Evolutionary conservation across 2,888 invertebrate species (phyloP), one percentile per base, ranked within the genome.

Genomic region (Melipona beecheii): DNA sequence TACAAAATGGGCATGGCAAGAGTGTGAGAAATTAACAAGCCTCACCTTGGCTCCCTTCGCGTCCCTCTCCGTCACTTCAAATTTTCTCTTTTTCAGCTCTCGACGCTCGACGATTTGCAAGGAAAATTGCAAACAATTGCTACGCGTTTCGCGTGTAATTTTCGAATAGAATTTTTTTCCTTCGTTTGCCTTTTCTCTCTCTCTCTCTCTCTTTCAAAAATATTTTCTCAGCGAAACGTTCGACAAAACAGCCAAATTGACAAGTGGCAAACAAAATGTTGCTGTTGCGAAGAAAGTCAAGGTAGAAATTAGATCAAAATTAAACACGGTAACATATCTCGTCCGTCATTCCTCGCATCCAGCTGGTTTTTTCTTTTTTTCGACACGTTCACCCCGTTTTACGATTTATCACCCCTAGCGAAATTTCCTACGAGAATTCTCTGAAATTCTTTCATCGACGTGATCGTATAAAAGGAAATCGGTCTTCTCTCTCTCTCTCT

Each of bases 1-100:
- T 93, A 93, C 92, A 93, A 90, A 43, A 92, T 91, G 91, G 91
- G 91, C 93, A 92, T 91, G 92, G 90, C 91, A 92, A 91, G 89
- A 91, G 90, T 86, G 90, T 86, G 86, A 90, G 43, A 90, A 92
- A 84, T 83, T 69, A 84, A 89, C 73, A 74, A 75, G 74, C 43
- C 56, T 58, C 75, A 36, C 81, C 81, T 82, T 79, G 64, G 74
- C 83, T 81, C 77, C 75, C 84, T 88, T 87, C 84, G 81, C 76
- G 65, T 68, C 75, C 2, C 31, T 76, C 11, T 43, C 65, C 72
- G 76, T n/a, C n/a, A 13, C 19, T 36, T 19, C 2, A 6, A 49
- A n/a, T 9, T 4, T 27, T 50, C 58, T 43, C n/a, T 9, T 43
- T 71, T n/a, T 71, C 17, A 21, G 2, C 19, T 43, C 43, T 43